Evolutionary conservation across 2,113 vertebrate species (phyloP), one percentile per base, ranked within the genome.

Genomic region (Nannospalax galili): DNA sequence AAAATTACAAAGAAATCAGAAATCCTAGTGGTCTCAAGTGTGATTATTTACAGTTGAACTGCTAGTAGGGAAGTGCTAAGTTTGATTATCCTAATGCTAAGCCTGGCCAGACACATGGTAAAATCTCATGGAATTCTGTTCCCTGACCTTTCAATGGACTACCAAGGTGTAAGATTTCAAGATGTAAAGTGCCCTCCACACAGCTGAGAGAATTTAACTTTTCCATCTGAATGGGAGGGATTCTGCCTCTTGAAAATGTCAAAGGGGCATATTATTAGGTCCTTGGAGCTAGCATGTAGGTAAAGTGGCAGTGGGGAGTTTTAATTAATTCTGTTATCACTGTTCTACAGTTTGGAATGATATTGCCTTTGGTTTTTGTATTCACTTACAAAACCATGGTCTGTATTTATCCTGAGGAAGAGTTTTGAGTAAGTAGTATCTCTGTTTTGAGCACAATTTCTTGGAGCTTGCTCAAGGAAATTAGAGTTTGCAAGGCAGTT

Each of bases 1-100:
- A 80, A 85, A 93, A 95, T 91, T 82, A 92, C 91, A 77, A 64
- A 89, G 79, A 96, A 86, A 60, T 64, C 64, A 74, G 70, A 96
- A 75, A 70, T 67, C 73, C 52, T 84, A 0, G 70, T 73, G 85
- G 74, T 87, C 65, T 88, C 85, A 56, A 88, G 91, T 88, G 90
- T 56, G 74, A 64, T 40, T 86, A 67, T 93, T 95, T 91, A 77
- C n/a, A 58, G 1, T 52, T 60, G 85, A 73, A 85, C 75, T 72
- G 52, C 72, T 48, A 78, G 80, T 42, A 64, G 67, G 52, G 58
- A 80, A 77, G 60, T 79, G 48, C 67, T 88, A 77, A 65, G 74
- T 37, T 65, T 73, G 48, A 87, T 95, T 58, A 90, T 26, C n/a
- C 19, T 45, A 2, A 26, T 35, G 78, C 82, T 94, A 56, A 87